These are phyloP conservation scores for Darevskia nairensis DNA, from an alignment of 2,797 vertebrate species.

Conservation along the genomic window DNA sequence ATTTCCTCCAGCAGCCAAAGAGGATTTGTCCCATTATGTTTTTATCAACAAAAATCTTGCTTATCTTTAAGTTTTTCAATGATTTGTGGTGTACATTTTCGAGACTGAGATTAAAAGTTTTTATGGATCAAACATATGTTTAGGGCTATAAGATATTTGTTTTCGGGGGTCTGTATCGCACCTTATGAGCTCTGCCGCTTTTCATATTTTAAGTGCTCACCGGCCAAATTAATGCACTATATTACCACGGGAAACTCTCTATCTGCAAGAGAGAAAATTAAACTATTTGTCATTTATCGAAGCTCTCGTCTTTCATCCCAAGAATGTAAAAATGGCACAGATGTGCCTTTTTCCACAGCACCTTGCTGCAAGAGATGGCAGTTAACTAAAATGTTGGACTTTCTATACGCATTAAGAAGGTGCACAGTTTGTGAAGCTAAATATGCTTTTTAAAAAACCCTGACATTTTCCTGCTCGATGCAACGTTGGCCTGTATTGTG, in stretches of 20 bases:
- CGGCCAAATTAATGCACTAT: slow-evolving; percentile 51
- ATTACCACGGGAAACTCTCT: slow-evolving; percentile 29
- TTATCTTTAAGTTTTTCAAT: slow-evolving; percentile 62
- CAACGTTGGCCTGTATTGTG: neutral
- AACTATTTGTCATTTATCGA: slow-evolving; percentile 44
- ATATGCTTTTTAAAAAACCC: neutral
- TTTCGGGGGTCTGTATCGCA: slow-evolving; percentile 49
- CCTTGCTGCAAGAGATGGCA: neutral
- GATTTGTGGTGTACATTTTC: slow-evolving; percentile 61
- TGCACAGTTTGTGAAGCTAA: slow-evolving; percentile 7
- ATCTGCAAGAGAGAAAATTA: slow-evolving; percentile 52
- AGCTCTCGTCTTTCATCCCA: slow-evolving; percentile 20
- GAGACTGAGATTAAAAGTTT: slow-evolving; percentile 55
- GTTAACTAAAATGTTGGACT: slow-evolving; percentile 12
- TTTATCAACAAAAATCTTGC: slow-evolving; percentile 64
- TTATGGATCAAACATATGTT: slow-evolving; percentile 56
- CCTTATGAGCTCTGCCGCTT: slow-evolving; percentile 2
- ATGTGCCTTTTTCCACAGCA: slow-evolving; percentile 20
- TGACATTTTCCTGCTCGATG: neutral
- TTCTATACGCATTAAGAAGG: slow-evolving; percentile 18
- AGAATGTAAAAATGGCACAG: slow-evolving; percentile 42
- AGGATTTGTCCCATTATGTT: slow-evolving; percentile 64
- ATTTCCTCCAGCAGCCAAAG: slow-evolving; percentile 64
- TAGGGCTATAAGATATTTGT: slow-evolving; percentile 46
- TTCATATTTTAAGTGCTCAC: slow-evolving; percentile 40